Evolutionary conservation across 2,797 vertebrate species (phyloP), one percentile per base, ranked within the genome.

Genomic region (Oreonectes daqikongensis): DNA sequence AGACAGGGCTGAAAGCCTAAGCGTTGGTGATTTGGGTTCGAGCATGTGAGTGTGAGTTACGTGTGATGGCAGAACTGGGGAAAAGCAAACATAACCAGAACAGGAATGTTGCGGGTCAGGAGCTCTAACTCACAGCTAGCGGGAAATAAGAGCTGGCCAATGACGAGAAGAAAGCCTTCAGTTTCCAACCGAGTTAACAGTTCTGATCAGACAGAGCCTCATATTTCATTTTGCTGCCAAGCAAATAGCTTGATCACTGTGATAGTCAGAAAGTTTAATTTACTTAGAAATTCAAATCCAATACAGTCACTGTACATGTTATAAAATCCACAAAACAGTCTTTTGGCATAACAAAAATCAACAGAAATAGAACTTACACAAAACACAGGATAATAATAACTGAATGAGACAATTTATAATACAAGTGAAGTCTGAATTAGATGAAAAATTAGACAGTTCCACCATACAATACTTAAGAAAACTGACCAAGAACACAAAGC

Each of bases 131-230:
- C 73, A 82, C 48, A 55, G 77, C 71, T 81, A 72, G 69, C 72
- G 35, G 80, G 80, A 87, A 85, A 72, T 80, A 55, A 60, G 64
- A 69, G 57, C 75, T 84, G 70, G 76, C 60, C 50, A 69, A 68
- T 35, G 15, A 69, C 66, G 65, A 84, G 69, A 75, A 44, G 52
- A 77, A 82, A 81, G 32, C 40, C 61, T 70, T 46, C 67, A 77
- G 53, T 79, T 83, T 68, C 60, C 40, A 69, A 76, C 65, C 64
- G 28, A 72, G 40, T 80, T 14, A 64, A 74, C 57, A 32, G 44
- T 28, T 66, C 32, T 77, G 53, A 59, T 76, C 52, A 50, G 50
- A 57, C 40, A 69, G 55, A 69, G 53, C 57, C 50, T 35, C 69
- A 28, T n/a, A 57, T 57, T 48, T 59, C 32, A 24, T 52, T 35